Evolutionary conservation across 1,140 invertebrate species (phyloP).

Genomic region (Drosophila truncata): DNA sequence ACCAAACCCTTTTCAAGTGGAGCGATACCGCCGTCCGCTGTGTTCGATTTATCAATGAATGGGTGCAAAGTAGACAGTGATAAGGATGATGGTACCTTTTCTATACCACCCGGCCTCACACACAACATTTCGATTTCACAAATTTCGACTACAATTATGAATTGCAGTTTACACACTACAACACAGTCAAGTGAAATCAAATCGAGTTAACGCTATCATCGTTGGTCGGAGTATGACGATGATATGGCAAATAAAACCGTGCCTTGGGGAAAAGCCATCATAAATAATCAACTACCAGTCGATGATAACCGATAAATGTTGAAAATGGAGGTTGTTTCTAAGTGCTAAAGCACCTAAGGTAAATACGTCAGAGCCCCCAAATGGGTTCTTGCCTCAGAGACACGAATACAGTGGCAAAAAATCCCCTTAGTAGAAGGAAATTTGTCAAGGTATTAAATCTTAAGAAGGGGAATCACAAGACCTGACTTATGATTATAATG

Average conservation of each 20-base stretch:
- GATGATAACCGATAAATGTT: conserved; percentile 24
- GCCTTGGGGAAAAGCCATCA: conserved; percentile 57
- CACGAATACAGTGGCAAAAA: conserved; percentile 18
- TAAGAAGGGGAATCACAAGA: conserved; percentile 7
- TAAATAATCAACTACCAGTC: conserved; percentile 36
- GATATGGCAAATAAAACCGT: conserved; percentile 50
- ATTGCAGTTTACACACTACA: conserved; percentile 33
- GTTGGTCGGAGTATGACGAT: conserved; percentile 23
- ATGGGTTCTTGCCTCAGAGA: conserved; percentile 20
- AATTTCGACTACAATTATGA: conserved; percentile 31
- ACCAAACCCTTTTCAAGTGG: conserved; percentile 21
- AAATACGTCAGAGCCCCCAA: conserved; percentile 26
- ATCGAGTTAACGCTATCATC: conserved; percentile 64
- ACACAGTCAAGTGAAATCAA: conserved; percentile 41
- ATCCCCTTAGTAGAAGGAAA: neutral
- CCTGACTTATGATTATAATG: too few relatives aligned
- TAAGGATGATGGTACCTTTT: conserved; percentile 33
- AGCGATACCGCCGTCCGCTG: conserved; percentile 6
- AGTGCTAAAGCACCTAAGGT: conserved; percentile 9
- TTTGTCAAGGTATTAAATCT: conserved; percentile 3
- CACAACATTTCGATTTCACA: conserved; percentile 27
- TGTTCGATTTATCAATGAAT: conserved; percentile 71
- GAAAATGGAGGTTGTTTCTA: conserved; percentile 1
- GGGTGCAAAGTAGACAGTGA: conserved; percentile 59
- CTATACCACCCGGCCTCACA: too few relatives aligned